Conservation (phyloP, 2,888 invertebrate genomes). For the Chalcosyrphus nemorum region DNA sequence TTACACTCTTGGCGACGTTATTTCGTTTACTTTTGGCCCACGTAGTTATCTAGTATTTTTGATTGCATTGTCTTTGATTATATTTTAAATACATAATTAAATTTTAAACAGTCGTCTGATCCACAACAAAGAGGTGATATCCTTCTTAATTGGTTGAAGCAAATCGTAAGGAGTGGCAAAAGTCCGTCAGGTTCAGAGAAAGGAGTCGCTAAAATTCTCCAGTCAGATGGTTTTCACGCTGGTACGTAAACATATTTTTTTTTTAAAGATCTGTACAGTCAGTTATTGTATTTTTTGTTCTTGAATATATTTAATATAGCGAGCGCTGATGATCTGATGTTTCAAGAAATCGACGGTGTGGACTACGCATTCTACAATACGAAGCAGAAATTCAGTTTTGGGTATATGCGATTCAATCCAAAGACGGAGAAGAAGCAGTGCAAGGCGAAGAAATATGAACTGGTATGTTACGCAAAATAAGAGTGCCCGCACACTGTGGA, state of each 20-base stretch:
- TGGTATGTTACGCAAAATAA: slow-evolving; percentile 3
- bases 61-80: background rate
- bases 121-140: slow-evolving; percentile 31
- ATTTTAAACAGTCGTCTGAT: slow-evolving; percentile 13
- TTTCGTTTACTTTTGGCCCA: no score
- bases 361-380: slow-evolving; percentile 57
- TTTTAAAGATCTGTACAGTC: background rate
- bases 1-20: background rate
- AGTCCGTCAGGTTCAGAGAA: background rate
- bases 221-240: slow-evolving; percentile 30
- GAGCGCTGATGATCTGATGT: slow-evolving; percentile 33
- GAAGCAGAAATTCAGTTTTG: slow-evolving; percentile 23
- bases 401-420: slow-evolving; percentile 59
- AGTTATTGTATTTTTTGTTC: no score
- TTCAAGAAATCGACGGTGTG: slow-evolving; percentile 50
- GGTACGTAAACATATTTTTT: slow-evolving; percentile 23
- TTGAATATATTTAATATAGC: slow-evolving; percentile 9
- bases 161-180: slow-evolving; percentile 27
- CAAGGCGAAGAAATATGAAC: slow-evolving; percentile 35
- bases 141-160: slow-evolving; percentile 51
- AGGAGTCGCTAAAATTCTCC: slow-evolving; percentile 37
- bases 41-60: background rate
- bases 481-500: no score
- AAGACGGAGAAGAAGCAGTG: slow-evolving; percentile 38
- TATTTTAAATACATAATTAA: background rate